These are phyloP conservation scores for Rhopilema esculentum DNA, from an alignment of 30 jellyfish, hydroid and myxozoan genomes.

Conservation along the genomic window DNA sequence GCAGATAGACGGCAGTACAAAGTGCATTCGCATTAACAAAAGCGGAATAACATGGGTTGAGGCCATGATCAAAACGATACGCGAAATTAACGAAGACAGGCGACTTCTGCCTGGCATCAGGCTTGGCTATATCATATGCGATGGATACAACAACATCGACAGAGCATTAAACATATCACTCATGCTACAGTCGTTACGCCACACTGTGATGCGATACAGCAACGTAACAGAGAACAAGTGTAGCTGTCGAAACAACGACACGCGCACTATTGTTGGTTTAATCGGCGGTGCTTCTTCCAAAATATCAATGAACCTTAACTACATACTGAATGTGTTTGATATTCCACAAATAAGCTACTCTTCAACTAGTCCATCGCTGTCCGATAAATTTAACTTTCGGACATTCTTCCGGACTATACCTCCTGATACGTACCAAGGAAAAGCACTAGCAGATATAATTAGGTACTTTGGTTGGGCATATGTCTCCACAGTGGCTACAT, in stretches of 20 bases:
- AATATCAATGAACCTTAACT: slow-evolving; percentile 57
- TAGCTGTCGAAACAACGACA: slow-evolving; percentile 46
- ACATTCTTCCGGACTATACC: slow-evolving; percentile 92
- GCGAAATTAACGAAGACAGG: slow-evolving; percentile 42
- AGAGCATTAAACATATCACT: slow-evolving; percentile 60
- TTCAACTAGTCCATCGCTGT: slow-evolving; percentile 79
- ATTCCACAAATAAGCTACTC: slow-evolving; percentile 92
- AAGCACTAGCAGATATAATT: slow-evolving; percentile 77
- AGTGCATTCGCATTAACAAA: slow-evolving; percentile 59
- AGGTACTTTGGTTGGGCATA: slow-evolving; percentile 78
- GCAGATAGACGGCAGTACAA: slow-evolving; percentile 10
- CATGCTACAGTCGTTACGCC: slow-evolving; percentile 47
- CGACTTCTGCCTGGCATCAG: slow-evolving; percentile 55
- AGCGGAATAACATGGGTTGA: slow-evolving; percentile 74
- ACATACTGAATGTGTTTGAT: slow-evolving; percentile 57
- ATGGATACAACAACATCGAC: slow-evolving; percentile 52
- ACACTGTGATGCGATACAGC: neutral
- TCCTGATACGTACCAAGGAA: slow-evolving; percentile 85
- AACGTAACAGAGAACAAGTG: slow-evolving; percentile 28
- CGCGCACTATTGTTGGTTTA: slow-evolving; percentile 65
- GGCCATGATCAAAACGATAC: slow-evolving; percentile 66
- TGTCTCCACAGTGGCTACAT: slow-evolving; percentile 83
- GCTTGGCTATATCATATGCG: slow-evolving; percentile 72
- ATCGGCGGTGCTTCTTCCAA: slow-evolving; percentile 93
- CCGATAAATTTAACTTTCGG: slow-evolving; percentile 72